These are phyloP conservation scores for Riparia riparia DNA, from an alignment of 2,113 vertebrate species.

Conservation along the genomic window DNA sequence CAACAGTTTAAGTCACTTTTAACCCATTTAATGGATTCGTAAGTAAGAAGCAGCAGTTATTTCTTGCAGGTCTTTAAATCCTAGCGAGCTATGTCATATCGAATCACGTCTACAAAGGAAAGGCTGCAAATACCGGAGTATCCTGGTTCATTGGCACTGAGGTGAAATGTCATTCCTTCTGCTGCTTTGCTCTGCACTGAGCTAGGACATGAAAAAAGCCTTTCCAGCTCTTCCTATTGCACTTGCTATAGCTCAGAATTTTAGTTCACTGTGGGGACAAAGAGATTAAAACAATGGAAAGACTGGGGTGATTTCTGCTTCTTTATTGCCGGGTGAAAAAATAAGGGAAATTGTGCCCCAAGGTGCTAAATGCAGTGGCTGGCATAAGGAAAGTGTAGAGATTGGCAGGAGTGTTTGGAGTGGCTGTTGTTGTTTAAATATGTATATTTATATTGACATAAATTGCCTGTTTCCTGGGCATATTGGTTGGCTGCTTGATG, in stretches of 20 bases:
- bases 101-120: background rate
- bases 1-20: constrained; percentile 35
- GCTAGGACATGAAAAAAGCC: background rate
- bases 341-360: background rate
- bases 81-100: background rate
- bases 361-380: background rate
- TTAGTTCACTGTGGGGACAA: background rate
- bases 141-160: background rate
- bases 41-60: constrained; percentile 26
- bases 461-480: background rate
- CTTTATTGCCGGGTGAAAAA: background rate
- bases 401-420: background rate
- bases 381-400: background rate
- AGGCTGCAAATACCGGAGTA: background rate
- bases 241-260: background rate
- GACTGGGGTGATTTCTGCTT: background rate
- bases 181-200: background rate
- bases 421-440: background rate
- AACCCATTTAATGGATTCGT: constrained; percentile 46
- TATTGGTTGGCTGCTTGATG: background rate
- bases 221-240: background rate
- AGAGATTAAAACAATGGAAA: background rate
- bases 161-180: constrained; percentile 6
- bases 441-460: background rate
- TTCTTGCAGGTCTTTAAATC: constrained; percentile 44